Evolutionary conservation across 53 echinoderm and acorn worm genomes (phyloP), one percentile per base, ranked within the genome.

Genomic region (Paelopatides confundens): DNA sequence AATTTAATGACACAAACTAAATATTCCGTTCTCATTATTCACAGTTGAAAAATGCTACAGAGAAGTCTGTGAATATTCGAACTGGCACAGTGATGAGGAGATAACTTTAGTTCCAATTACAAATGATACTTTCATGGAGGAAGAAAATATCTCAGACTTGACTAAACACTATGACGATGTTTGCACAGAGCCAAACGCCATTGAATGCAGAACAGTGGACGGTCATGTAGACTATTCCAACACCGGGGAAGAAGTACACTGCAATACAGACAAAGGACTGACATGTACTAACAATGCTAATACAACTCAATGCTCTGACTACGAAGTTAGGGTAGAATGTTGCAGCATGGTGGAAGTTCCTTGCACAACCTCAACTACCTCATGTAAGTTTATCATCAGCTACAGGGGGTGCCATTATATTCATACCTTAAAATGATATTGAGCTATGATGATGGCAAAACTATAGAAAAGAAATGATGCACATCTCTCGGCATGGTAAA

Each of bases 101-200:
- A 17, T 33, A 0, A 0, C 1, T 74, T 24, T 14, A 5, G 3
- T 0, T 3, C 9, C 14, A 11, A 13, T 74, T 27, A 74, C 74
- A 23, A 24, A 74, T 29, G 21, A n/a, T 5, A 79, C 79, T 29
- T 79, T 79, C 79, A 13, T 1, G 0, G 91, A 91, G 62, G 81
- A 81, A 12, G 91, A 91, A 81, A 31, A 65, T 18, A 68, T 91
- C 68, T 17, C 21, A 10, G 91, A 91, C 81, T 71, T 91, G 21
- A 9, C 49, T 27, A 46, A 69, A 36, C 14, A 36, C 37, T 62
- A 86, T 37, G 13, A 23, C 28, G 91, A 77, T 53, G 70, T 91
- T 52, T 91, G 91, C 47, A 12, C 58, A 0, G 27, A 68, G 13
- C 91, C 91, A 26, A 51, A 68, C 0, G 82, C 35, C 1, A 87